Base-by-base conservation (phyloP, 2,888 invertebrate genomes). In the Mystacides longicornis region DNA sequence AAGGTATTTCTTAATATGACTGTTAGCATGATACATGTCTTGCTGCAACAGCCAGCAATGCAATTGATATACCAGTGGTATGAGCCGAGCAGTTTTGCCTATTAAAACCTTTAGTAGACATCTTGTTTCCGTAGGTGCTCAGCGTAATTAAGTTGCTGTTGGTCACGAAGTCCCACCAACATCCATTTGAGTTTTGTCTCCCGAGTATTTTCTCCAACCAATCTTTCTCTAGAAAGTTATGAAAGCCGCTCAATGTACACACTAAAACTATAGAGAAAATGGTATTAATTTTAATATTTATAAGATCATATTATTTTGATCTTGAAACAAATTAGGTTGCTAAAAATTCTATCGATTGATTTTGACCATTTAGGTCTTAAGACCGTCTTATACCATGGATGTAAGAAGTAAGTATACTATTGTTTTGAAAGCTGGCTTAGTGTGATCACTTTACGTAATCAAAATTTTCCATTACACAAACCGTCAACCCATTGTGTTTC, bases 61-160 rank as follows among this genome's bases (percentile, higher is more conserved):
- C 68, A 2, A 67, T 67, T 3, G 62, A 69, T n/a, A 69, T 61
- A 5, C 67, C 65, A 16, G 66, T 70, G 2, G 67, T 65, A 51
- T 71, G 70, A 58, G 64, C 68, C 5, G 67, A 65, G 54, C 71
- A 71, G 45, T 66, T 66, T 49, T 63, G 65, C 51, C 67, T 66
- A 23, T 65, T 68, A 33, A 54, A 54, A 67, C 73, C 58, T 67
- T 80, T 0, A 83, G 84, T 65, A 73, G 82, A 9, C 81, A 23
- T 18, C 2, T 18, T 3, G 7, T 11, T 11, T 23, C 63, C 71
- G 83, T 1, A 75, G 14, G 37, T 37, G 5, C 7, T 79, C 2
- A 83, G 9, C 20, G 9, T 48, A 11, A 3, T 11, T 16, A 11
- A 23, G 11, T 7, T 48, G n/a, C 11, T 3, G 23, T 45, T 21